Percentiles rank a stretch among this genome's conserved stretches.
These are phyloP conservation scores for Platycercus adscitus DNA, from an alignment of 2,113 vertebrate genomes.

Conservation along the genomic window DNA sequence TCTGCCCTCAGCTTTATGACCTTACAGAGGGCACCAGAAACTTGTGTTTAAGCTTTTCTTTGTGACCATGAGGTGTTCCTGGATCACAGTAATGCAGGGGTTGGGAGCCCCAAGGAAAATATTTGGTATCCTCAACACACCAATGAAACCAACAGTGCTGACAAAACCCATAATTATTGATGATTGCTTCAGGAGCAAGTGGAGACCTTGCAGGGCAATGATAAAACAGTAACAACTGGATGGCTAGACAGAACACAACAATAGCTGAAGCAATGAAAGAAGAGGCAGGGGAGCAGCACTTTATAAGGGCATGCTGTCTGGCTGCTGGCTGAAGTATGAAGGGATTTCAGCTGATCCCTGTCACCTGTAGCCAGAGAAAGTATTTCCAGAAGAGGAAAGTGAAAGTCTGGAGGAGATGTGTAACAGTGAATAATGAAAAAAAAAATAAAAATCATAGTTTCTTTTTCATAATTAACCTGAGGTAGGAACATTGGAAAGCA, in stretches of 20 bases:
- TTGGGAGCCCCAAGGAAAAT: not conserved
- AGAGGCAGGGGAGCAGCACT: not conserved
- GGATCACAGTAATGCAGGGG: not conserved
- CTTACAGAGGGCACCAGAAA: not conserved
- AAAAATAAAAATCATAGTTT: not conserved
- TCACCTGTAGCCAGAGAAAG: not conserved
- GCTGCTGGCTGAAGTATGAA: not conserved
- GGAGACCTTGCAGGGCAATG: not conserved
- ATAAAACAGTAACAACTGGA: not conserved
- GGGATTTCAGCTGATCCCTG: not conserved
- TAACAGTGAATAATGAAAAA: not conserved
- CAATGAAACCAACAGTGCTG: not conserved
- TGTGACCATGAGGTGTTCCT: not conserved
- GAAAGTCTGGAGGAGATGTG: not conserved
- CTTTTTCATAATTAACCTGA: not conserved
- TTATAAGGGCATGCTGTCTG: not conserved
- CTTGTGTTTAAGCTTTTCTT: not conserved
- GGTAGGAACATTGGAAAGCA: not conserved
- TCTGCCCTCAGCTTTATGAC: not conserved
- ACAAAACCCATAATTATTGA: not conserved
- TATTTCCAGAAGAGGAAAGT: not conserved
- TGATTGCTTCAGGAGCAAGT: not conserved
- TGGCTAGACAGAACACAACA: not conserved
- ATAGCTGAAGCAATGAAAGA: not conserved
- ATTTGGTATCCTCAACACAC: not conserved